Evolutionary conservation across 2,113 vertebrate genomes (phyloP), one percentile per base, ranked within the genome.

Genomic region (Rana temporaria): DNA sequence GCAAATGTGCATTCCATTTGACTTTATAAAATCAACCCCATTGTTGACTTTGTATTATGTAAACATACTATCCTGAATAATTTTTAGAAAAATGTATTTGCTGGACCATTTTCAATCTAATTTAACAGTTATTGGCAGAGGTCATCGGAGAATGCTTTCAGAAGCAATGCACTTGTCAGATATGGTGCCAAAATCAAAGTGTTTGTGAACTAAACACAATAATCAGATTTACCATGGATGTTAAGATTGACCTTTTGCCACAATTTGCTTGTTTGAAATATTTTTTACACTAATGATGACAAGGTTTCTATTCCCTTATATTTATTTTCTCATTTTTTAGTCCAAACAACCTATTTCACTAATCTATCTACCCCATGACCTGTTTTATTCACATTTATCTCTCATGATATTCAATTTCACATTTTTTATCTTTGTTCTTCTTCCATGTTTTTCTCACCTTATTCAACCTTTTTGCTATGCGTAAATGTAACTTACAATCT

Each of bases 221-320:
- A 73, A 52, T 69, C 53, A 57, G 24, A 30, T 72, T 52, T 74
- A 59, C n/a, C 11, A 30, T 56, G 71, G 18, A 74, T 57, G 52
- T n/a, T 59, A 18, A 59, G n/a, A 74, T 74, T 74, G n/a, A 74
- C 53, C 22, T 74, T 34, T 14, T 34, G 26, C 32, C 55, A 34
- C 8, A 59, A 57, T 19, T 24, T 59, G 24, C 32, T 74, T 22
- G 3, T 59, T 16, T 59, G 30, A 74, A 24, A 14, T 8, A 74
- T 74, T 74, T 74, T 19, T 74, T 30, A 74, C n/a, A 56, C 56
- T 57, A 57, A 59, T 57, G 18, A 55, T 55, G 68, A 74, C 53
- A 59, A 59, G 26, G 32, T 8, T 59, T 59, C 26, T 74, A 56
- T 73, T 53, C 26, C 20, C 32, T 9, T 73, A n/a, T 4, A 24